phyloP scores from a whole-genome alignment of 2,113 vertebrate genomes.

The Sapayoa aenigma region DNA sequence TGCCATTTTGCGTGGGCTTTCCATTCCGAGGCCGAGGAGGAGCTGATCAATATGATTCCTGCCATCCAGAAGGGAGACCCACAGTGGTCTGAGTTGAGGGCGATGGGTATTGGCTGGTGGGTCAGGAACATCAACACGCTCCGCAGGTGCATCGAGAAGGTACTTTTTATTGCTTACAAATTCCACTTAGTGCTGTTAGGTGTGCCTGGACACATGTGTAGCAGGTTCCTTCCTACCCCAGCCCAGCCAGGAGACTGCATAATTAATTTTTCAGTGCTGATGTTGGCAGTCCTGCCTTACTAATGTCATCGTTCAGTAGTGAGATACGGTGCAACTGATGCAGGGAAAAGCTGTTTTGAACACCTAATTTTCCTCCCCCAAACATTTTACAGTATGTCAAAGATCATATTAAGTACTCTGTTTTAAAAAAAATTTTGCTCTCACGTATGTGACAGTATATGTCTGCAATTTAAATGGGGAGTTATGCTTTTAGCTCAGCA shows the following conservation, averaged over 20 bases:
- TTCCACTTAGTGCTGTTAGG: neutral
- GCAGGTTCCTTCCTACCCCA: neutral
- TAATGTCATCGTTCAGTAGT: neutral
- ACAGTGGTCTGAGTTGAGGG: constrained; percentile 95
- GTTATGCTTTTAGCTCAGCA: neutral
- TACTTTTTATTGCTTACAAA: constrained; percentile 34
- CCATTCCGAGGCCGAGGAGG: constrained; percentile 97
- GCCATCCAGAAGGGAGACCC: constrained; percentile 96
- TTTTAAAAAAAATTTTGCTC: neutral
- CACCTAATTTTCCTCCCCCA: neutral
- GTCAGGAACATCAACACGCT: constrained; percentile 96
- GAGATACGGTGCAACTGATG: neutral
- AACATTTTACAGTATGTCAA: neutral
- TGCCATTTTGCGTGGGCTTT: constrained; percentile 99
- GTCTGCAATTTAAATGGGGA: neutral
- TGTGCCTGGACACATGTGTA: neutral
- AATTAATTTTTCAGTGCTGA: neutral
- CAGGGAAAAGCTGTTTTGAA: neutral
- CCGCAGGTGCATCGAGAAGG: constrained; percentile 96
- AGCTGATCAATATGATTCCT: constrained; percentile 95
- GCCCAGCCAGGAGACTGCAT: neutral
- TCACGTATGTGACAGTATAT: neutral
- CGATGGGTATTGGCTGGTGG: constrained; percentile 97
- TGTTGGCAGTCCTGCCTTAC: neutral
- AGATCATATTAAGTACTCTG: neutral